phyloP scores from a whole-genome alignment of 2,113 vertebrate species.

The Nothobranchius furzeri region DNA sequence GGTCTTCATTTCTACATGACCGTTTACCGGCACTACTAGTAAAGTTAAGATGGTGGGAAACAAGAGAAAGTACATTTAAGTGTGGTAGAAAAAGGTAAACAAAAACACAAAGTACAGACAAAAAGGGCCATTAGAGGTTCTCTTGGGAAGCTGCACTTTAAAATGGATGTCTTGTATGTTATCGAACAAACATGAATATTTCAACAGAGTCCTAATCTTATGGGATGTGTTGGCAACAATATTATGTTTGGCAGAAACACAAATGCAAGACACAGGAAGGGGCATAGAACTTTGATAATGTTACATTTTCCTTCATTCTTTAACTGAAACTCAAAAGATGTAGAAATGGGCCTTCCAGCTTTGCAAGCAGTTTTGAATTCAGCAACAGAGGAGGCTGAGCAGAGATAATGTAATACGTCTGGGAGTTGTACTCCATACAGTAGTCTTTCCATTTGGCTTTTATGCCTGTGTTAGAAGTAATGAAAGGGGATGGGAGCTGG shows the following conservation, averaged over 20 bases:
- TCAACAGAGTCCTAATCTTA: slow-evolving; percentile 45
- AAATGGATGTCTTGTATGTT: slow-evolving; percentile 47
- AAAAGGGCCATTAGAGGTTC: not conserved
- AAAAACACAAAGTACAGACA: not conserved
- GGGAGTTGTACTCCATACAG: slow-evolving; percentile 24
- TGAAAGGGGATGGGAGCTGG: slow-evolving; percentile 9
- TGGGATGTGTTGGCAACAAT: slow-evolving; percentile 33
- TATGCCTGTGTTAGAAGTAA: not conserved
- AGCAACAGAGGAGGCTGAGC: slow-evolving; percentile 11
- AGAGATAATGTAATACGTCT: slow-evolving; percentile 25
- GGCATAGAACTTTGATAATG: slow-evolving; percentile 52
- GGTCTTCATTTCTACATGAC: slow-evolving; percentile 88
- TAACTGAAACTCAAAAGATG: slow-evolving; percentile 8
- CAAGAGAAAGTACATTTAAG: not conserved
- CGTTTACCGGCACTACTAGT: slow-evolving; percentile 86
- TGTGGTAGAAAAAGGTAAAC: not conserved
- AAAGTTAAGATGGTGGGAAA: slow-evolving; percentile 1
- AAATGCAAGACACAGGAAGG: slow-evolving; percentile 32
- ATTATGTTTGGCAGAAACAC: slow-evolving; percentile 50
- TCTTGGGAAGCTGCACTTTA: slow-evolving; percentile 1
- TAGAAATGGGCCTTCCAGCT: slow-evolving; percentile 21
- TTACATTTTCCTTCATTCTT: slow-evolving; percentile 46
- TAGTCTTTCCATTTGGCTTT: slow-evolving; percentile 19
- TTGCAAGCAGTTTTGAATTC: slow-evolving; percentile 38
- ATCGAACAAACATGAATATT: slow-evolving; percentile 57